Percentiles rank a stretch among this genome's conserved stretches.
Conservation (phyloP, 2,797 vertebrate genomes). For the Acanthurus leucopareius region DNA sequence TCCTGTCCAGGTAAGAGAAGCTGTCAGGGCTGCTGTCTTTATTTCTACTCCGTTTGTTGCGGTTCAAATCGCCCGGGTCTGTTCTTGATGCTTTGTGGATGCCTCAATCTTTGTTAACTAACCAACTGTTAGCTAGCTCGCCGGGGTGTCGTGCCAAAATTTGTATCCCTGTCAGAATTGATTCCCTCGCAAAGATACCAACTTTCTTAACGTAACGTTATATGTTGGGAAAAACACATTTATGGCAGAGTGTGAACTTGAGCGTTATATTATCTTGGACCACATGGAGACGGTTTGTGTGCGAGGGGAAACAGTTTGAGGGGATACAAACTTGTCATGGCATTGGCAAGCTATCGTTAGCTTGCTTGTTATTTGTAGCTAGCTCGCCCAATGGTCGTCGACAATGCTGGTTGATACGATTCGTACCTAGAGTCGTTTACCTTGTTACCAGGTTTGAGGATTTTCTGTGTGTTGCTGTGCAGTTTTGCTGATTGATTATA, state of each 20-base stretch:
- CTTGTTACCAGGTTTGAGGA: not conserved
- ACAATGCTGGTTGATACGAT: not conserved
- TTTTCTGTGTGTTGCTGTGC: not conserved
- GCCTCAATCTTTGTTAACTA: slow-evolving; percentile 62
- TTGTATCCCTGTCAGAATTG: not conserved
- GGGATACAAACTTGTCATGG: slow-evolving; percentile 41
- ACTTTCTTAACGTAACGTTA: not conserved
- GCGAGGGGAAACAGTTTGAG: slow-evolving; percentile 11
- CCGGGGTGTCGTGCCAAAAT: slow-evolving; percentile 49
- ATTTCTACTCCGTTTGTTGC: not conserved
- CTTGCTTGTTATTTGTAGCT: slow-evolving; percentile 15
- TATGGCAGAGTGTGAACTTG: not conserved
- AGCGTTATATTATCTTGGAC: accelerated
- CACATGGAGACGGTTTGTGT: accelerated
- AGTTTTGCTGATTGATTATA: not conserved
- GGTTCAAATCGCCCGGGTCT: slow-evolving; percentile 19
- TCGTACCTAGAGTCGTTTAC: not conserved
- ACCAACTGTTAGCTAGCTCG: slow-evolving; percentile 68
- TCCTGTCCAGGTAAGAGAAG: slow-evolving; percentile 72
- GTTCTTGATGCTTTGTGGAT: slow-evolving; percentile 26
- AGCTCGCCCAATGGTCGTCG: not conserved
- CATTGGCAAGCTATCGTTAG: slow-evolving; percentile 24
- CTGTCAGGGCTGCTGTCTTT: slow-evolving; percentile 40
- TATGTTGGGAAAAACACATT: not conserved
- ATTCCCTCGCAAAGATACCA: not conserved